These are phyloP conservation scores for Rhinopomastus cyanomelas DNA, from an alignment of 2,113 vertebrate species.

Conservation along the genomic window DNA sequence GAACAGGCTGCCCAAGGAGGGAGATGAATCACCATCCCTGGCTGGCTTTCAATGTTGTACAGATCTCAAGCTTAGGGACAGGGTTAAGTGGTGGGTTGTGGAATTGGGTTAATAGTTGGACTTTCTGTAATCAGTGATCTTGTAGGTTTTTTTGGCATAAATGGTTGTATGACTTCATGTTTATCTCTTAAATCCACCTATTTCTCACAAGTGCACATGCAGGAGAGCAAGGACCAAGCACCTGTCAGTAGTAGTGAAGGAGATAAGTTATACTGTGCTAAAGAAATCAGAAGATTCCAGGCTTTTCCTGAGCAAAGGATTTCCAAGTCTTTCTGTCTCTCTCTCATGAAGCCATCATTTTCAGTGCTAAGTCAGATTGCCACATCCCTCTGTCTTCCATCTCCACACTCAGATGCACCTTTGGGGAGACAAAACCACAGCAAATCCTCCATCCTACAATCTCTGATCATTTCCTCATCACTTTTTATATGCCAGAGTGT, in stretches of 20 bases:
- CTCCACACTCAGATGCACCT: background rate
- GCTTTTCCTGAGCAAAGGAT: background rate
- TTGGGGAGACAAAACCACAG: background rate
- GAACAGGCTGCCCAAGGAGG: no score
- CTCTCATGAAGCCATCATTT: background rate
- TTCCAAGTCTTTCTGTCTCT: background rate
- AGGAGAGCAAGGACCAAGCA: background rate
- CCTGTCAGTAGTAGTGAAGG: background rate
- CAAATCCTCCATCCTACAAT: background rate
- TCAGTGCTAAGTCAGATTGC: accelerated
- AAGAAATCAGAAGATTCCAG: background rate
- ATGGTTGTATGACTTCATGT: no score
- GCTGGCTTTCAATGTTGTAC: no score
- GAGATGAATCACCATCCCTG: no score
- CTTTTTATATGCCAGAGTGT: background rate
- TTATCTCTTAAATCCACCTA: background rate
- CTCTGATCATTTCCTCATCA: background rate
- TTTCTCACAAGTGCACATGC: background rate
- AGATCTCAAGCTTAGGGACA: no score
- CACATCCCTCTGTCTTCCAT: background rate
- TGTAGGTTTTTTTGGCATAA: no score
- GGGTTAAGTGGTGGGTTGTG: no score
- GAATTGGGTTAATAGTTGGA: no score
- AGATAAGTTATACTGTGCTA: background rate
- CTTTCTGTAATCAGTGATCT: no score